Percentiles rank a stretch among this genome's conserved stretches.
Evolutionary conservation across 2,113 vertebrate species (phyloP).

Genomic region (Eidolon helvum): DNA sequence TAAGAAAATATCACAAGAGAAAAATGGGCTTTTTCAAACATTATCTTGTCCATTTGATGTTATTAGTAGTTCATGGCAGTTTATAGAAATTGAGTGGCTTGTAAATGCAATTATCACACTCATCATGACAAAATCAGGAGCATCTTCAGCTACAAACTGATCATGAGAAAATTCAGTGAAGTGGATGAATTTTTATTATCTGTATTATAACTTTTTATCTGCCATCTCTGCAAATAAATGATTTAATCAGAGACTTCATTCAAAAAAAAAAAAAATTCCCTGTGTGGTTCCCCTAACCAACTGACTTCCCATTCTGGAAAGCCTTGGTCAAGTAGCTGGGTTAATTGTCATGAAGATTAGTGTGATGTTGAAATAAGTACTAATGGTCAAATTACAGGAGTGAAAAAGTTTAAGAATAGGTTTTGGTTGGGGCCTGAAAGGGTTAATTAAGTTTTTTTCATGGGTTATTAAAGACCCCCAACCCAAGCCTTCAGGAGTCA

Average conservation of each 20-base stretch:
- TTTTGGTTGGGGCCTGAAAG: slow-evolving; percentile 75
- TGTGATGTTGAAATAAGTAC: slow-evolving; percentile 54
- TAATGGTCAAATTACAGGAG: slow-evolving; percentile 65
- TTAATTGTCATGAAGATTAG: slow-evolving; percentile 76
- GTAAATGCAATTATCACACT: neutral
- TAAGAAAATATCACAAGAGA: slow-evolving; percentile 41
- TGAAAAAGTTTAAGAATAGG: slow-evolving; percentile 66
- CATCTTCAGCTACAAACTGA: neutral
- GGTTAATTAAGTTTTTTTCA: slow-evolving; percentile 86
- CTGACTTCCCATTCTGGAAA: slow-evolving; percentile 51
- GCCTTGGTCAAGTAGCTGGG: slow-evolving; percentile 45
- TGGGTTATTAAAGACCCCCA: slow-evolving; percentile 80
- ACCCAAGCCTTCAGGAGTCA: slow-evolving; percentile 81
- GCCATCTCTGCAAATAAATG: slow-evolving; percentile 65
- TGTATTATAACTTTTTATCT: slow-evolving; percentile 8
- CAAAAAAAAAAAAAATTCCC: slow-evolving; percentile 1
- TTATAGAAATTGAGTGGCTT: neutral
- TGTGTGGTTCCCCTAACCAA: slow-evolving; percentile 42
- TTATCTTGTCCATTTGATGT: neutral
- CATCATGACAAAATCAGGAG: neutral
- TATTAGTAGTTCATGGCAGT: neutral
- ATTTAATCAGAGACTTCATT: slow-evolving; percentile 54
- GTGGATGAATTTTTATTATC: neutral
- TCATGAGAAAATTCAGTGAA: neutral
- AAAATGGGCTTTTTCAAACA: slow-evolving; percentile 64